Evolutionary conservation across 2,888 invertebrate genomes (phyloP).

Genomic region (Leptodirus hochenwartii): DNA sequence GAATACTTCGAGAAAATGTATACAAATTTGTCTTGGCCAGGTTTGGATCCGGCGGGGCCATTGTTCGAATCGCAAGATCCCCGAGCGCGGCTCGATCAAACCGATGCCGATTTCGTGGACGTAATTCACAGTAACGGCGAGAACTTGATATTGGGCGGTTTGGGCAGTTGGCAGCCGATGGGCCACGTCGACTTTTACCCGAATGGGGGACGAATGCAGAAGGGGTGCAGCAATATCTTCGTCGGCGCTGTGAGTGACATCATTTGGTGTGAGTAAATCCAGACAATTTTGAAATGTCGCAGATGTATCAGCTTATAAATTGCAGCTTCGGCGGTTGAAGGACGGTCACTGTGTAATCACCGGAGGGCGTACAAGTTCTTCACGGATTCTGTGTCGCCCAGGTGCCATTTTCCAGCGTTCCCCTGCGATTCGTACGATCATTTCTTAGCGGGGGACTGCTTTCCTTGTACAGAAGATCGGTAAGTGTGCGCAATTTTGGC

Average conservation of each 20-base stretch:
- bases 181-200: conserved; percentile 87
- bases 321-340: conserved; percentile 60
- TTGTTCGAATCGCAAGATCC: conserved; percentile 81
- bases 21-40: conserved; percentile 28
- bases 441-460: conserved; percentile 61
- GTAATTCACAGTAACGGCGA: conserved; percentile 90
- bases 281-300: conserved; percentile 2
- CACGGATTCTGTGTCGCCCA: conserved; percentile 81
- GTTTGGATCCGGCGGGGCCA: conserved; percentile 80
- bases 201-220: conserved; percentile 81
- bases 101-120: conserved; percentile 77
- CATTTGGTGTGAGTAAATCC: conserved; percentile 52
- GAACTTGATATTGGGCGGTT: conserved; percentile 73
- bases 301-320: conserved; percentile 11
- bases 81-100: conserved; percentile 63
- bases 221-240: conserved; percentile 81
- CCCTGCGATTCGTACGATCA: conserved; percentile 73
- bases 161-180: conserved; percentile 73
- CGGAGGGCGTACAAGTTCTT: conserved; percentile 85
- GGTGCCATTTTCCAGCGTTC: conserved; percentile 83
- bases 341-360: conserved; percentile 82
- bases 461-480: conserved; percentile 40
- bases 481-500: conserved; percentile 32
- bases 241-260: conserved; percentile 82
- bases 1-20: too few relatives aligned